Evolutionary conservation across 2,113 vertebrate species (phyloP).

Genomic region (Myodes glareolus): DNA sequence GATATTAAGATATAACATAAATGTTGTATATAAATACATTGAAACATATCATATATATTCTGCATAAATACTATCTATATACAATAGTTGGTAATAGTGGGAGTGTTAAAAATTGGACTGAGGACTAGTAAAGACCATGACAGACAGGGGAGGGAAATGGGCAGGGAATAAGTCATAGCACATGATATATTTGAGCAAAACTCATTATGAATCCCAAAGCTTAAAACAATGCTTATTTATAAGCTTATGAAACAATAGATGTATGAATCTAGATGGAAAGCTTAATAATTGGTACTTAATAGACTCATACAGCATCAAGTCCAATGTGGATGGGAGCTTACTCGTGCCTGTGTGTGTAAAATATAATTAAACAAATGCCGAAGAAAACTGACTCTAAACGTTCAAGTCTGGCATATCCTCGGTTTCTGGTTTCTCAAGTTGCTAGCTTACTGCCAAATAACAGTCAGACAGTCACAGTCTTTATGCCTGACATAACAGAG

Average conservation of each 20-base stretch:
- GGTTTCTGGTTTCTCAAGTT: slow-evolving; percentile 76
- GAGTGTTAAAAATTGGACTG: not conserved
- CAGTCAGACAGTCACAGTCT: slow-evolving; percentile 76
- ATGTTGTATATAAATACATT: not conserved
- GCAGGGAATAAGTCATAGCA: not conserved
- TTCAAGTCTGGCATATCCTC: not conserved
- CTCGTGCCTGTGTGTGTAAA: not conserved
- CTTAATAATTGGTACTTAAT: not conserved
- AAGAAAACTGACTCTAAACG: slow-evolving; percentile 15
- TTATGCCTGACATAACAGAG: slow-evolving; percentile 19
- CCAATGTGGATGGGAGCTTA: not conserved
- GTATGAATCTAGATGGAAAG: not conserved
- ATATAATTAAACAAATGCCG: slow-evolving; percentile 56
- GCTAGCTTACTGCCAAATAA: slow-evolving; percentile 66
- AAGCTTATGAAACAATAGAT: rapidly evolving
- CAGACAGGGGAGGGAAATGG: no score
- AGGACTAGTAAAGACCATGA: not conserved
- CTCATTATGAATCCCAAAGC: no score
- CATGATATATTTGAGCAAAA: not conserved
- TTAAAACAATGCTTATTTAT: not conserved
- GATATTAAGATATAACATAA: not conserved
- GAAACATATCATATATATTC: not conserved
- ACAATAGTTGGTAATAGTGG: not conserved
- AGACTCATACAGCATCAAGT: not conserved
- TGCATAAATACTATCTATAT: not conserved